phyloP scores from a whole-genome alignment of 1,140 invertebrate genomes.

The Heliconius melpomene region DNA sequence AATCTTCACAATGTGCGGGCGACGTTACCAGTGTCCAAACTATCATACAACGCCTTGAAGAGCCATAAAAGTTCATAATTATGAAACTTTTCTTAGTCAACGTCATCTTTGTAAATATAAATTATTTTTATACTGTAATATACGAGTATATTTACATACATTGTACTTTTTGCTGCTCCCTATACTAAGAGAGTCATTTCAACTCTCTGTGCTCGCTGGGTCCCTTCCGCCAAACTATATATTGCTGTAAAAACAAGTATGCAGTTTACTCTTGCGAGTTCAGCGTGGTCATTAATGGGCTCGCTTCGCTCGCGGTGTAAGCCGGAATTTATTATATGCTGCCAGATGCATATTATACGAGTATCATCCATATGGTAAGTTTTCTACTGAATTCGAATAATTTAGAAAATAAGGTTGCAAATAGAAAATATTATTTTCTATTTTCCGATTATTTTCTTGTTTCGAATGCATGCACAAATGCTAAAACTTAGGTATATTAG shows the following conservation, averaged over 20 bases:
- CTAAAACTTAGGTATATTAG: conserved; percentile 5
- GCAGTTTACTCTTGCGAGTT: too few relatives aligned
- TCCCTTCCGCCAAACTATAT: too few relatives aligned
- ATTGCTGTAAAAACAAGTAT: too few relatives aligned
- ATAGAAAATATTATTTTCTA: too few relatives aligned
- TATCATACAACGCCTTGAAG: conserved; percentile 21
- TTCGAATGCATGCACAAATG: background rate
- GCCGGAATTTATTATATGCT: too few relatives aligned
- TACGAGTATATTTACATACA: too few relatives aligned
- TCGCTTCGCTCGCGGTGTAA: too few relatives aligned
- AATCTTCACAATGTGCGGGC: conserved; percentile 29
- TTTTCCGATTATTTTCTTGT: background rate
- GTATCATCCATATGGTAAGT: too few relatives aligned
- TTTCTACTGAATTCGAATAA: background rate
- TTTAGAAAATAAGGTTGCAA: background rate
- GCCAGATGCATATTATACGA: too few relatives aligned
- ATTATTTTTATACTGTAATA: background rate
- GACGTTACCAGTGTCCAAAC: conserved; percentile 20
- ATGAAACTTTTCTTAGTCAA: conserved; percentile 22
- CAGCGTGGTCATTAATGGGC: too few relatives aligned
- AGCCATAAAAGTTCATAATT: conserved; percentile 31
- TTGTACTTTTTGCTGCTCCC: background rate
- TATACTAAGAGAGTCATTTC: too few relatives aligned
- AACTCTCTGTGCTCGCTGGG: too few relatives aligned
- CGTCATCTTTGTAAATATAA: conserved; percentile 5